Evolutionary conservation across 2,113 vertebrate genomes (phyloP), one percentile per base, ranked within the genome.

Genomic region (Triplophysa dalaica): DNA sequence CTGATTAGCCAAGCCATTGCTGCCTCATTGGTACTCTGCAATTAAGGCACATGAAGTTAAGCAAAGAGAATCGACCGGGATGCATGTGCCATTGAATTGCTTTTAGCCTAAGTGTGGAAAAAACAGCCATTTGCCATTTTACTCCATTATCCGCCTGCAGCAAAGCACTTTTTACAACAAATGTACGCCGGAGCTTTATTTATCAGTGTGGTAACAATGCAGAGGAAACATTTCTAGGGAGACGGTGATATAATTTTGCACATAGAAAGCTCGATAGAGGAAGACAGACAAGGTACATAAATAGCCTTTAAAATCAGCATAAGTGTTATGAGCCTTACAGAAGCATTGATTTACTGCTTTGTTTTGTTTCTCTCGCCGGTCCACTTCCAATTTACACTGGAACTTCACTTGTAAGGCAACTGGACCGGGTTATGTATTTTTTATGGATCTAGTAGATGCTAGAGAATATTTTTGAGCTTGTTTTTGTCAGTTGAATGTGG

Each of bases 41-140:
- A 77, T 83, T 83, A 79, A 75, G 74, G 22, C 33, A 22, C 54
- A 74, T 60, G n/a, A 61, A 21, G 33, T 2, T 60, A 75, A 48
- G 22, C 38, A 63, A 63, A 75, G 19, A 17, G 73, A 16, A 75
- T 48, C 58, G 33, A 60, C 33, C 54, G 60, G 33, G 33, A 61
- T 61, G 70, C 56, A 63, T 29, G 73, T 75, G 22, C 58, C 14
- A 63, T 29, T 48, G 41, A 75, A 62, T 29, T 63, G 73, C 73
- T 75, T 75, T 63, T 63, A 75, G 58, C 33, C 17, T 48, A 62
- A 75, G 73, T 63, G 38, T 63, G 60, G 21, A 75, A 63, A 63
- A 63, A 75, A 62, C 58, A 8, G 60, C 72, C 19, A 29, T 48
- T 75, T 75, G 38, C 24, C 13, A 19, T 75, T 75, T 63, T 29